Conservation (phyloP, 2,888 invertebrate genomes). For the Rotaria magnacalcarata region DNA sequence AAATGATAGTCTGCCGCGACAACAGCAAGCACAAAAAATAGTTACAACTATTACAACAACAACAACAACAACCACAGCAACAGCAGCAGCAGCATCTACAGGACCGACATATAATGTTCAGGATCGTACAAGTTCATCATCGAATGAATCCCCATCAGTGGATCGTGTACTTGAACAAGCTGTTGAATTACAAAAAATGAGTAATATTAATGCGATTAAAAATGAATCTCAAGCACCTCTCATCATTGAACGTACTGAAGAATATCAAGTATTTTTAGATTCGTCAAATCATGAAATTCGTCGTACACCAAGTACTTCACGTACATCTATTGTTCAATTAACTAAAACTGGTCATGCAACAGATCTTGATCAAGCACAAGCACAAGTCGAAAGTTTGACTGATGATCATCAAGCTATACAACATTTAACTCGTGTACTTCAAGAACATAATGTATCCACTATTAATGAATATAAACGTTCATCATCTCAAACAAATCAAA, state of each 20-base stretch:
- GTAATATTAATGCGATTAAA: not conserved
- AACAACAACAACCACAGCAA: not conserved
- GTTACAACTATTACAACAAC: not conserved
- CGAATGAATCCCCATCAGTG: constrained; percentile 14
- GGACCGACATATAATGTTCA: not conserved
- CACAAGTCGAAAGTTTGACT: not conserved
- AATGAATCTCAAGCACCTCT: not conserved
- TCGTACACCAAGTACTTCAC: not conserved
- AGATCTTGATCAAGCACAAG: constrained; percentile 15
- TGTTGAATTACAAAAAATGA: not conserved
- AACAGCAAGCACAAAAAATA: not conserved
- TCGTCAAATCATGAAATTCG: not conserved
- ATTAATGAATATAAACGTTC: constrained; percentile 17
- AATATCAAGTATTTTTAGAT: constrained; percentile 28
- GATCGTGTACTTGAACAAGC: constrained; percentile 34
- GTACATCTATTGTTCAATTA: not conserved
- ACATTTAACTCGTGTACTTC: not conserved
- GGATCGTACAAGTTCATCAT: constrained; percentile 23
- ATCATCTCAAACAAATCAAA: not conserved
- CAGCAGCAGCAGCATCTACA: not conserved
- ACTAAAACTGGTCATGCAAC: constrained; percentile 25
- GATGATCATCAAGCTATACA: constrained; percentile 30
- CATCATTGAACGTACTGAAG: constrained; percentile 16
- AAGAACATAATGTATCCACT: not conserved
- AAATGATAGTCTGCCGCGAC: not conserved